phyloP scores from a whole-genome alignment of 2,113 vertebrate genomes.

The Diphyllodes magnificus region DNA sequence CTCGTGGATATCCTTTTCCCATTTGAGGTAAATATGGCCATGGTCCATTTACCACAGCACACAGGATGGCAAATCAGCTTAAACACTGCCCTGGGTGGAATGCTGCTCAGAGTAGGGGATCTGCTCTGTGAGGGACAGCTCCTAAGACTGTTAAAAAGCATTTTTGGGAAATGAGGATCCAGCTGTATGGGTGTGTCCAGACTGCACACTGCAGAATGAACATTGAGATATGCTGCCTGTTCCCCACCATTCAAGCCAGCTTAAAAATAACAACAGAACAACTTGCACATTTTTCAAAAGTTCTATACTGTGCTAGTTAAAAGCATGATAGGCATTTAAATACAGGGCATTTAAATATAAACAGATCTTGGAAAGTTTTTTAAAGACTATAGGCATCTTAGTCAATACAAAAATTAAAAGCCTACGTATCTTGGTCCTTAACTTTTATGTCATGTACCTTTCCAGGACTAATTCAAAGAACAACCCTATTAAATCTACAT shows the following conservation, averaged over 20 bases:
- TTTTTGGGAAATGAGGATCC: neutral
- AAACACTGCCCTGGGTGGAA: neutral
- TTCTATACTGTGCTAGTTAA: neutral
- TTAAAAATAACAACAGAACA: neutral
- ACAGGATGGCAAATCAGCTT: neutral
- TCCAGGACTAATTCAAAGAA: neutral
- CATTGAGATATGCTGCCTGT: neutral
- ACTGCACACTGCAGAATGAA: neutral
- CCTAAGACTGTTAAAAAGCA: neutral
- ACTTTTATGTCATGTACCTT: neutral
- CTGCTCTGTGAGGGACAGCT: neutral
- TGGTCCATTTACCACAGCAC: neutral
- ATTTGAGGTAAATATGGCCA: neutral
- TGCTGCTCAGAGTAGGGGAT: neutral
- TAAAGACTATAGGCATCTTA: neutral
- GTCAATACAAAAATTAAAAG: neutral
- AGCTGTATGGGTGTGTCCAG: neutral
- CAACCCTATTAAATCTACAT: neutral
- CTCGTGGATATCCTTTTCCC: neutral
- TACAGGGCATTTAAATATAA: neutral
- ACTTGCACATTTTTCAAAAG: neutral
- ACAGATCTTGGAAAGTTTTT: neutral
- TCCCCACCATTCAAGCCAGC: neutral
- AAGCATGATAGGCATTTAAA: neutral
- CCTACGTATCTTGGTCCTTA: neutral